Evolutionary conservation across 2,797 vertebrate species (phyloP), one percentile per base, ranked within the genome.

Genomic region (Propithecus perrieri): DNA sequence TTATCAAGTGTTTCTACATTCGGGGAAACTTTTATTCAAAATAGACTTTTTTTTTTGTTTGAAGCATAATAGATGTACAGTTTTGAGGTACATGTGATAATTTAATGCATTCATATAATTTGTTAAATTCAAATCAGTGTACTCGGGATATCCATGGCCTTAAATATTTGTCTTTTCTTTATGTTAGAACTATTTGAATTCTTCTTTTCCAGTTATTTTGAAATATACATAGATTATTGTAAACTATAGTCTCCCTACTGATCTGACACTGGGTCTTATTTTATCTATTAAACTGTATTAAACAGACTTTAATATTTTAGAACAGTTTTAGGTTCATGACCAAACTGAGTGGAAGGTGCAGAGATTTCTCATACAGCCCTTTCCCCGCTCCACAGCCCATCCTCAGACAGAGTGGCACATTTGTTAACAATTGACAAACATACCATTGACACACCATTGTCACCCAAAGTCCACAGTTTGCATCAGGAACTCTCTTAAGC

Each of bases 361-460:
- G 22, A 83, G 35, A 7, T 1, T 38, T 80, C 2, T 17, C 8
- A 6, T 9, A 4, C 4, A 11, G 2, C 3, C 8, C 11, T 20
- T 43, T 4, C n/a, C 5, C 5, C 1, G 1, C 6, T 10, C 18
- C 1, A 4, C 24, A 50, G 14, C 4, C 26, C 7, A 41, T 17
- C 18, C 24, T 53, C 28, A 0, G 15, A 6, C 1, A 3, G 53
- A 76, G 3, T 4, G 28, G 3, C 10, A 4, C 2, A 2, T 71
- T 13, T 33, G 3, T n/a, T 35, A 50, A 59, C 18, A 12, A 2
- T 4, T 7, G 17, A 48, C 7, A 30, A 24, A 22, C 2, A 53
- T 41, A 7, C 13, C 13, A 20, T 1, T 7, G 35, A 43, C n/a
- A 43, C 7, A 18, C 4, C 4, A 1, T n/a, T 20, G 41, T 46